Evolutionary conservation across 2,888 invertebrate genomes (phyloP).

Genomic region (Magallana nippona): DNA sequence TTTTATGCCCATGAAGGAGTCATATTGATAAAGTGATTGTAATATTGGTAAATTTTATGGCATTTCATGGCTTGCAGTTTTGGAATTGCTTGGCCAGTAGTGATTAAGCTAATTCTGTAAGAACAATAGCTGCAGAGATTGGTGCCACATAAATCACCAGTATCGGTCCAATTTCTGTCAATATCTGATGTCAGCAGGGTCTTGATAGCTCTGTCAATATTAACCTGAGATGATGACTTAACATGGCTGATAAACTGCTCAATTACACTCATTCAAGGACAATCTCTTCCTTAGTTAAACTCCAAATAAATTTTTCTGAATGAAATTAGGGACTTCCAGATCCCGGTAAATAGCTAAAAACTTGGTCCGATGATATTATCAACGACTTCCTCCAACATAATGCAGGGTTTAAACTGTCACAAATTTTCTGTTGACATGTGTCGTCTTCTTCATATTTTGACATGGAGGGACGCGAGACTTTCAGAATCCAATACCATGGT

Average conservation of each 20-base stretch:
- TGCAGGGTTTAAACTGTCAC: neutral
- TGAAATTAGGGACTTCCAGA: conserved; percentile 5
- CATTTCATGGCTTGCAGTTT: neutral
- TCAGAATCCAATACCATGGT: neutral
- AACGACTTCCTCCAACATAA: neutral
- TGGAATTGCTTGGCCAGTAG: neutral
- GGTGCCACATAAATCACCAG: conserved; percentile 7
- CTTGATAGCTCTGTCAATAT: conserved; percentile 17
- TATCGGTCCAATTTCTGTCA: conserved; percentile 16
- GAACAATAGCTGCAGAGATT: conserved; percentile 11
- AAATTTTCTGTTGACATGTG: no score
- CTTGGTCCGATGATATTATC: conserved; percentile 15
- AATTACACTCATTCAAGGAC: conserved; percentile 15
- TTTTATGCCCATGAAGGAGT: neutral
- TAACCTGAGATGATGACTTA: conserved; percentile 22
- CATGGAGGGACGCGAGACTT: neutral
- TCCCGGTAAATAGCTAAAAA: neutral
- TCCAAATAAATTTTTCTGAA: neutral
- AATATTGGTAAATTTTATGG: conserved; percentile 18
- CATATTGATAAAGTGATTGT: conserved; percentile 7
- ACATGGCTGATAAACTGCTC: conserved; percentile 24
- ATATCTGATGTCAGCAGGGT: conserved; percentile 12
- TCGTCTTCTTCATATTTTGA: no score
- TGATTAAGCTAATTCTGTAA: conserved; percentile 13
- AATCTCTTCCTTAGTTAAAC: neutral